Evolutionary conservation across 2,888 invertebrate species (phyloP).

Genomic region (Apodemia hepburni): DNA sequence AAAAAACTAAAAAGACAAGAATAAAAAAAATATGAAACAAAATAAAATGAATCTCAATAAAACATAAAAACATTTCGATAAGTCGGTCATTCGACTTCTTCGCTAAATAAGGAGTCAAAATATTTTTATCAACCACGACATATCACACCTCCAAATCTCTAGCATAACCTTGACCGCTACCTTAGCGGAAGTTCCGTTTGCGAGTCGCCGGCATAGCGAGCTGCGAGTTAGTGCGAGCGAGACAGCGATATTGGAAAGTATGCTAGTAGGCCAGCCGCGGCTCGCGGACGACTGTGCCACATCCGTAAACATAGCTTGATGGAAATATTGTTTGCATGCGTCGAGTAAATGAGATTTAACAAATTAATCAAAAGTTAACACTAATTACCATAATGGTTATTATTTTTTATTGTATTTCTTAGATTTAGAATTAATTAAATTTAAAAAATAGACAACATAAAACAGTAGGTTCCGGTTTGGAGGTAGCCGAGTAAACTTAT

Average conservation of each 20-base stretch:
- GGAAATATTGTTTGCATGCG: slow-evolving; percentile 14
- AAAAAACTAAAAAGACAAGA: too few relatives aligned
- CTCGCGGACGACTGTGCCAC: slow-evolving; percentile 43
- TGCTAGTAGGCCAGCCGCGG: slow-evolving; percentile 43
- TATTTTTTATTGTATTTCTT: too few relatives aligned
- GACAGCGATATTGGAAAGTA: slow-evolving; percentile 48
- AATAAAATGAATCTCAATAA: too few relatives aligned
- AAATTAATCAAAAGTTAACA: background rate
- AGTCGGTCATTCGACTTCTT: background rate
- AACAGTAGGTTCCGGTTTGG: too few relatives aligned
- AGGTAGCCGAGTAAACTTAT: too few relatives aligned
- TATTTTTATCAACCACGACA: slow-evolving; percentile 9
- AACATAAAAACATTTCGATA: background rate
- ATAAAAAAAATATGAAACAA: too few relatives aligned
- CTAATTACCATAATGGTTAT: too few relatives aligned
- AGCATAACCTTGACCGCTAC: slow-evolving; percentile 63
- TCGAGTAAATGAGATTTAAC: background rate
- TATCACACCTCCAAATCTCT: slow-evolving; percentile 27
- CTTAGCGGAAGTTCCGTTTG: slow-evolving; percentile 29
- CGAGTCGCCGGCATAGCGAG: slow-evolving; percentile 8
- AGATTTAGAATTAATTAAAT: too few relatives aligned
- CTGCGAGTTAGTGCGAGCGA: slow-evolving; percentile 33
- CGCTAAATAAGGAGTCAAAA: slow-evolving; percentile 9
- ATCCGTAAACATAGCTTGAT: slow-evolving; percentile 45
- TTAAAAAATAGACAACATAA: too few relatives aligned